These are phyloP conservation scores for Lepisosteus oculatus DNA, from an alignment of 2,113 vertebrate genomes.

Conservation along the genomic window DNA sequence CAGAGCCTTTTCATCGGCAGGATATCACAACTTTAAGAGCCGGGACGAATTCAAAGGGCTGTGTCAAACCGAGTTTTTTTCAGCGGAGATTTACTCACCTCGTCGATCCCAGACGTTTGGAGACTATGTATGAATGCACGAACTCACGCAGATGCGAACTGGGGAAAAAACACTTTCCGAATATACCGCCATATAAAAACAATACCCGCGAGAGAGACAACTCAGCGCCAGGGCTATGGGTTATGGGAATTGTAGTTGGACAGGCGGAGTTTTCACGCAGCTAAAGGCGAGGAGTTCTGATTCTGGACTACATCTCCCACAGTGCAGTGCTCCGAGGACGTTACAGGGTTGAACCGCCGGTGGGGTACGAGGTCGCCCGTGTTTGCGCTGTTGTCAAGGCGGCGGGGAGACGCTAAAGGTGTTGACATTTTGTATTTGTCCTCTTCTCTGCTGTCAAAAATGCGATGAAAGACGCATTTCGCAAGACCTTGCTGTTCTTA, in stretches of 20 bases:
- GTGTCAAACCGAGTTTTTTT: background rate
- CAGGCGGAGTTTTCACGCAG: constrained; percentile 14
- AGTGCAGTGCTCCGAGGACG: constrained; percentile 1
- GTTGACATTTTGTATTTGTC: background rate
- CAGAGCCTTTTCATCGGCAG: background rate
- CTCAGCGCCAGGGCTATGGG: constrained; percentile 2
- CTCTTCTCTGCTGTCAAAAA: too few species aligned
- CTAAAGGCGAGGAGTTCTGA: too few species aligned
- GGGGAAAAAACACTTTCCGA: constrained; percentile 40
- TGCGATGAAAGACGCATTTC: too few species aligned
- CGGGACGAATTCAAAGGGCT: background rate
- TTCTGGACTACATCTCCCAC: constrained; percentile 16
- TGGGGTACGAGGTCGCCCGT: background rate
- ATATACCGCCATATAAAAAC: constrained; percentile 65
- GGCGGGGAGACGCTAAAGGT: background rate
- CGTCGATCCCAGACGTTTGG: constrained; percentile 11
- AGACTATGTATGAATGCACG: too few species aligned
- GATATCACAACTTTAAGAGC: background rate
- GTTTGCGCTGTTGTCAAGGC: background rate
- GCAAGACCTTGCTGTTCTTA: too few species aligned
- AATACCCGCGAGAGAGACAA: constrained; percentile 62
- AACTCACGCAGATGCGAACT: too few species aligned
- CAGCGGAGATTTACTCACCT: background rate
- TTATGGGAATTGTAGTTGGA: constrained; percentile 35
- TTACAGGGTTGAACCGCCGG: background rate